Evolutionary conservation across 2,888 invertebrate species (phyloP).

Genomic region (Sphecodes monilicornis): DNA sequence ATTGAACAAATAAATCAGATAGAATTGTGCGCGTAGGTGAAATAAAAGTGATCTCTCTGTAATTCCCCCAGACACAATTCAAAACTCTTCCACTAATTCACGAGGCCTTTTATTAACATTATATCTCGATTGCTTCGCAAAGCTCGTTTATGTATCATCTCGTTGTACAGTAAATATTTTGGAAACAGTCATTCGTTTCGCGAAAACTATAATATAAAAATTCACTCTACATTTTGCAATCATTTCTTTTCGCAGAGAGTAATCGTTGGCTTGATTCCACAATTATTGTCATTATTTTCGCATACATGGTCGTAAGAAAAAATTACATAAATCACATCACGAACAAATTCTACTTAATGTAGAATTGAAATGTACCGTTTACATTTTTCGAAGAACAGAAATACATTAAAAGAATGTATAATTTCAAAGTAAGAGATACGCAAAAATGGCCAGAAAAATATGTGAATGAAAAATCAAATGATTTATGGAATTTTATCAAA

Average conservation of each 20-base stretch:
- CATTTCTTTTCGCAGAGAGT: not conserved
- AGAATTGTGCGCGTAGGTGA: slow-evolving; percentile 22
- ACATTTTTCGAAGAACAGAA: not conserved
- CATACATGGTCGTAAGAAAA: not conserved
- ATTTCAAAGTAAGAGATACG: too few relatives aligned
- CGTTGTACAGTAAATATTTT: not conserved
- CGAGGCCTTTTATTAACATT: not conserved
- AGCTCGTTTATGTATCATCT: not conserved
- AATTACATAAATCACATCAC: not conserved
- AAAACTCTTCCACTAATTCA: slow-evolving; percentile 13
- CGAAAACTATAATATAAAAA: not conserved
- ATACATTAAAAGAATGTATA: not conserved
- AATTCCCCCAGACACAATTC: not conserved
- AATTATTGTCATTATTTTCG: not conserved
- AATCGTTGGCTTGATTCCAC: not conserved
- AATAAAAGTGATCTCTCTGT: not conserved
- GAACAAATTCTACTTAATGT: not conserved
- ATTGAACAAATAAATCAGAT: slow-evolving; percentile 4
- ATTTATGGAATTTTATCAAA: not conserved
- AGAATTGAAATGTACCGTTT: not conserved
- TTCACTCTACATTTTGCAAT: not conserved
- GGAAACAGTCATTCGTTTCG: not conserved
- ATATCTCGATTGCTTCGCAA: not conserved
- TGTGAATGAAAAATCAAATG: not conserved
- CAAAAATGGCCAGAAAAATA: not conserved